These are phyloP conservation scores for Lepeophtheirus salmonis DNA, from an alignment of 1,140 invertebrate species.

Conservation along the genomic window DNA sequence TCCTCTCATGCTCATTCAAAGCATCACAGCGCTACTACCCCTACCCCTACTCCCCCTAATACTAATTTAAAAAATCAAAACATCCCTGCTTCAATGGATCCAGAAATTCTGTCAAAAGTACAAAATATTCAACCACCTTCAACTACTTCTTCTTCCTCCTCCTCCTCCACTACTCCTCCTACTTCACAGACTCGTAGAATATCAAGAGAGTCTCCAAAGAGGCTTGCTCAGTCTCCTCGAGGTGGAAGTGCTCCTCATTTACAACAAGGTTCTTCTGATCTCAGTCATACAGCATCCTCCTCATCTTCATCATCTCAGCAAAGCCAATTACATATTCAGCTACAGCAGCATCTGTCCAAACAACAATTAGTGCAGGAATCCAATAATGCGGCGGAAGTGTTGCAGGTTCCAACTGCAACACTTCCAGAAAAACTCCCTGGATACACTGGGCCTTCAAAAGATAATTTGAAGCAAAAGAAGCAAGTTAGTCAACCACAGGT, in stretches of 20 bases:
- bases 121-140: not conserved
- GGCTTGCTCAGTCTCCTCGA: not conserved
- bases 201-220: not conserved
- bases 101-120: not conserved
- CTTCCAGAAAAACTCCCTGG: conserved; percentile 9
- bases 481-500: not conserved
- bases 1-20: not conserved
- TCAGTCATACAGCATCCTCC: not conserved
- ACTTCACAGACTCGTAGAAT: not conserved
- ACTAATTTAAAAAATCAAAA: too few species aligned
- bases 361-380: not conserved
- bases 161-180: not conserved
- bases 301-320: not conserved
- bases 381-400: not conserved
- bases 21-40: not conserved
- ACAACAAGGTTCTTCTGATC: not conserved
- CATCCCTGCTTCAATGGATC: not conserved
- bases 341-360: not conserved
- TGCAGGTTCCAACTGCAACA: conserved; percentile 6
- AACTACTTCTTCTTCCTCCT: not conserved
- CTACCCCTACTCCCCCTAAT: not conserved
- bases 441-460: conserved; percentile 1
- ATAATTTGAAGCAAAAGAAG: not conserved
- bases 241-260: not conserved
- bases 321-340: too few species aligned